Conservation (phyloP, 2,113 vertebrate species). For the Carassius gibelio region DNA sequence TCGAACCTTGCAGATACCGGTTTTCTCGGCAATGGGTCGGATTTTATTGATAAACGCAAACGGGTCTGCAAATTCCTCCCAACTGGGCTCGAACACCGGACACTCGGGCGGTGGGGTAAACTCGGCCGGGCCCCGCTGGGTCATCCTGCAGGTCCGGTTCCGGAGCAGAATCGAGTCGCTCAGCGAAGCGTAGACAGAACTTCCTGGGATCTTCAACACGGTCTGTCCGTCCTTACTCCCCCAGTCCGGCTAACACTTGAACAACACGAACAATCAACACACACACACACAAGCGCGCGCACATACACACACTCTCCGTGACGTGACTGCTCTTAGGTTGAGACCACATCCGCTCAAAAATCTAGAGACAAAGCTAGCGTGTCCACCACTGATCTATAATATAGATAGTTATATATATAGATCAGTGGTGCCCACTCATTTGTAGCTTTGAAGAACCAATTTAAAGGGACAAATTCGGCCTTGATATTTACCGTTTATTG, state of each 20-base stretch:
- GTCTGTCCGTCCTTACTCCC: constrained; percentile 59
- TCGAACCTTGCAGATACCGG: constrained; percentile 96
- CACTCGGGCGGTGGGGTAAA: constrained; percentile 95
- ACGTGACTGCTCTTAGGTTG: constrained; percentile 76
- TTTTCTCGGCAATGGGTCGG: constrained; percentile 95
- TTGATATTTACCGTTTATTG: neutral
- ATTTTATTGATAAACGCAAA: constrained; percentile 96
- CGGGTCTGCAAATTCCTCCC: constrained; percentile 92
- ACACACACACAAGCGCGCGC: constrained; percentile 31
- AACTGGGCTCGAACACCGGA: constrained; percentile 95
- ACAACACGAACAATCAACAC: constrained; percentile 63
- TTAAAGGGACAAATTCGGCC: neutral
- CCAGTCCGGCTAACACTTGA: constrained; percentile 61
- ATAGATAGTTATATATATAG: too few species aligned
- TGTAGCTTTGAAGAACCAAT: neutral
- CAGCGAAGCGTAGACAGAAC: constrained; percentile 45
- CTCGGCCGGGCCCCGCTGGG: constrained; percentile 82
- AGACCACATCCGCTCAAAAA: constrained; percentile 78
- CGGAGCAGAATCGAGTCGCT: constrained; percentile 58
- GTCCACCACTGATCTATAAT: too few species aligned
- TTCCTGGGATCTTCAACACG: constrained; percentile 43
- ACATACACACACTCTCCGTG: constrained; percentile 70
- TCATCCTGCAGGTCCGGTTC: constrained; percentile 69
- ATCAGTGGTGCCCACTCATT: neutral
- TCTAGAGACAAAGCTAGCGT: constrained; percentile 68